Conservation (phyloP, 2,113 vertebrate genomes). For the Proteles cristata region DNA sequence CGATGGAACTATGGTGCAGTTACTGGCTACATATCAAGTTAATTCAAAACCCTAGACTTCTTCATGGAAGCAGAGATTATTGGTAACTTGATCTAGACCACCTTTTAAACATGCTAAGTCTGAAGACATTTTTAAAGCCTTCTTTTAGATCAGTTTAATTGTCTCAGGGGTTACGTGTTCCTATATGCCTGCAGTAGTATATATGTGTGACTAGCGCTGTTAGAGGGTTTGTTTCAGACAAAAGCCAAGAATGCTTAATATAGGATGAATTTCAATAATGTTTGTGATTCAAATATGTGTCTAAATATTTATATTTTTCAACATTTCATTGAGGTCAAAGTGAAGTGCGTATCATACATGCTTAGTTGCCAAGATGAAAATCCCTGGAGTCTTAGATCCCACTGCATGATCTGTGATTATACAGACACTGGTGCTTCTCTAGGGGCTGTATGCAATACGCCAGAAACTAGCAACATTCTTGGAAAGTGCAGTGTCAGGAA, state of each 20-base stretch:
- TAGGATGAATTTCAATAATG: not conserved
- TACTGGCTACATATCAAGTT: not conserved
- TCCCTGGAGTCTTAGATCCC: not conserved
- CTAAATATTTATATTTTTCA: not conserved
- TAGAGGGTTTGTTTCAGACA: not conserved
- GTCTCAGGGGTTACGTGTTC: accelerated
- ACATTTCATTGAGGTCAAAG: not conserved
- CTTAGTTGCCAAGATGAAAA: not conserved
- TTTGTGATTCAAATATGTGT: not conserved
- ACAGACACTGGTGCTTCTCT: not conserved
- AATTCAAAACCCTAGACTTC: not conserved
- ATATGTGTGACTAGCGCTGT: not conserved
- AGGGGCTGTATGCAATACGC: not conserved
- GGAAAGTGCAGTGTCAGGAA: not conserved
- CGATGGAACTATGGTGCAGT: not conserved
- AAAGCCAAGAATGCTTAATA: not conserved
- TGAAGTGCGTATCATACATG: not conserved
- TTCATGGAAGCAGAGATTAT: not conserved
- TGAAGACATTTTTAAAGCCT: not conserved
- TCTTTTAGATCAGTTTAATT: not conserved
- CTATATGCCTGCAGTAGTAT: accelerated
- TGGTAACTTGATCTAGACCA: not conserved
- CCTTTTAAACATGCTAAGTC: not conserved
- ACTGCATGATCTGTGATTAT: not conserved
- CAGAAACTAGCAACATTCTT: not conserved